These are phyloP conservation scores for Camptogramma bilineatum DNA, from an alignment of 2,888 invertebrate species.

Conservation along the genomic window DNA sequence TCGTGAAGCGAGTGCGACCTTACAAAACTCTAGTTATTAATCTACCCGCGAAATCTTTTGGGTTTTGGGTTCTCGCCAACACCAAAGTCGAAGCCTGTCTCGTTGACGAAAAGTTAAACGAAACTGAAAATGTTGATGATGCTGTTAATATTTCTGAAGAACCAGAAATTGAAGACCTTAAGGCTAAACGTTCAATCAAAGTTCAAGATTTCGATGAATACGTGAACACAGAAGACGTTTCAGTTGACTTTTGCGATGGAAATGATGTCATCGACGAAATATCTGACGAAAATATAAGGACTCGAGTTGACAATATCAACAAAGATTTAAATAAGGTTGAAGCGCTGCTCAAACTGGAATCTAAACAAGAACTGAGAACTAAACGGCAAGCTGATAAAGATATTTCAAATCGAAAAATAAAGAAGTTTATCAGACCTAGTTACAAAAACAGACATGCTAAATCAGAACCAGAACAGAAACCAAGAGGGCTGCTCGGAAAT, in stretches of 20 bases:
- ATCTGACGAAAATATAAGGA: conserved; percentile 48
- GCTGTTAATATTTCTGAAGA: conserved; percentile 46
- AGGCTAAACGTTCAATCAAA: conserved; percentile 55
- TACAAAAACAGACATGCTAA: conserved; percentile 38
- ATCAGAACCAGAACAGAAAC: conserved; percentile 45
- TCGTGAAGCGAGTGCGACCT: conserved; percentile 80
- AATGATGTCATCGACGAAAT: conserved; percentile 40
- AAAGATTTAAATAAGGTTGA: conserved; percentile 58
- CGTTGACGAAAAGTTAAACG: conserved; percentile 46
- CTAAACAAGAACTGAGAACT: conserved; percentile 39
- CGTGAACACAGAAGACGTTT: conserved; percentile 39
- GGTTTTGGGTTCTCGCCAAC: conserved; percentile 90
- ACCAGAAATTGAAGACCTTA: conserved; percentile 43
- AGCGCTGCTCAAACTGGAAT: conserved; percentile 47
- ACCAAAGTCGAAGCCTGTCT: conserved; percentile 86
- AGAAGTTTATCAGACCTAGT: conserved; percentile 45
- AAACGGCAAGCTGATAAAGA: conserved; percentile 53
- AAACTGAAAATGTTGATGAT: conserved; percentile 34
- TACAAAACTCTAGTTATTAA: conserved; percentile 84
- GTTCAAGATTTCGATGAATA: conserved; percentile 49
- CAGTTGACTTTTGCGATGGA: conserved; percentile 47
- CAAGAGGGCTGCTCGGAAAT: conserved; percentile 49
- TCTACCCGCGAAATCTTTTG: conserved; percentile 88
- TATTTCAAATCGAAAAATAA: conserved; percentile 36
- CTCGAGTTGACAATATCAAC: conserved; percentile 57